Percentiles rank a stretch among this genome's conserved stretches.
phyloP scores from a whole-genome alignment of 2,888 invertebrate genomes.

The Pseudococcus longispinus region DNA sequence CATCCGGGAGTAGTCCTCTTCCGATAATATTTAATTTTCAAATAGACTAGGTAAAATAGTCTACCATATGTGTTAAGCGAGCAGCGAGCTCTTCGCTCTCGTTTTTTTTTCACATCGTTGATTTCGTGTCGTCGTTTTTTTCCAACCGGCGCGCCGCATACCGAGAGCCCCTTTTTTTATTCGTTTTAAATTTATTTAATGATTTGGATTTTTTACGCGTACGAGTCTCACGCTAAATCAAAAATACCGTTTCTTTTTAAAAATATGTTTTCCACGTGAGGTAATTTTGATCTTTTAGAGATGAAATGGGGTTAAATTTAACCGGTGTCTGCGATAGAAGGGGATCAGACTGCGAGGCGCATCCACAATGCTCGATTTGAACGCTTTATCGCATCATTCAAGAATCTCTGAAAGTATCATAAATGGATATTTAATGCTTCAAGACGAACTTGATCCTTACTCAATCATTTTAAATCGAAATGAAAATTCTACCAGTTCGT shows the following conservation, averaged over 20 bases:
- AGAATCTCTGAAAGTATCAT: neutral
- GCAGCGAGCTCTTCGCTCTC: neutral
- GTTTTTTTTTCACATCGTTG: constrained; percentile 15
- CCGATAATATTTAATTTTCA: constrained; percentile 36
- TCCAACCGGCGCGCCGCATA: neutral
- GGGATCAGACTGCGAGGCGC: neutral
- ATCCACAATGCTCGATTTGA: neutral
- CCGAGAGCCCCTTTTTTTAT: neutral
- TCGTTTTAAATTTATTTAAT: constrained; percentile 8
- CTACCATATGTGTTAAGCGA: constrained; percentile 19
- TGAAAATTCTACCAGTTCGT: neutral
- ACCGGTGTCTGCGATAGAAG: neutral
- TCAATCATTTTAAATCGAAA: neutral
- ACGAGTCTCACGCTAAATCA: neutral
- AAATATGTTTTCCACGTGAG: constrained; percentile 18
- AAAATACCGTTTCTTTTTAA: neutral
- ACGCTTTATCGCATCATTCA: neutral
- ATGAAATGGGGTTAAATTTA: neutral
- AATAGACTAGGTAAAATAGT: constrained; percentile 32
- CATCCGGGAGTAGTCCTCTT: constrained; percentile 4
- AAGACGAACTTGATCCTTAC: neutral
- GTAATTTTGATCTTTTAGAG: neutral
- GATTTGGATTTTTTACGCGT: constrained; percentile 19
- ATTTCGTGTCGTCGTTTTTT: constrained; percentile 13
- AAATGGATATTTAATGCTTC: neutral